A percentile compares a stretch with the other conserved stretches of the same genome.
phyloP scores from a whole-genome alignment of 2,888 invertebrate genomes.

The Polyommatus iphigenia region DNA sequence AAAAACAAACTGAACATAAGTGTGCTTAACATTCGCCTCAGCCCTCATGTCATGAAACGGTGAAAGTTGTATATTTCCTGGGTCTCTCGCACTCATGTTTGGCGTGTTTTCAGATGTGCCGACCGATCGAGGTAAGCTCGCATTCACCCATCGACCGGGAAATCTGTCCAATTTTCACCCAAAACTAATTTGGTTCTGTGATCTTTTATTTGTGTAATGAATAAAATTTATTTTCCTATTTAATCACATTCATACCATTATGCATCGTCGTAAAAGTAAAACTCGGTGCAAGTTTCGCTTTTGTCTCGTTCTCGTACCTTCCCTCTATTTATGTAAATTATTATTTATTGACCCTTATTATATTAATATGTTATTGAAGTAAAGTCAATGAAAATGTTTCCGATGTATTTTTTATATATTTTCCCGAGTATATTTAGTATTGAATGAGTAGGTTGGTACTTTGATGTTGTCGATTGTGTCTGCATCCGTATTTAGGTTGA shows the following conservation, averaged over 20 bases:
- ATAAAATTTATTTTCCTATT: slow-evolving; percentile 38
- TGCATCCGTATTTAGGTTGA: slow-evolving; percentile 24
- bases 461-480: slow-evolving; percentile 27
- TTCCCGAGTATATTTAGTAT: slow-evolving; percentile 13
- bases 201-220: slow-evolving; percentile 41
- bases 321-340: slow-evolving; percentile 8
- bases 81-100: slow-evolving; percentile 59
- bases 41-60: slow-evolving; percentile 48
- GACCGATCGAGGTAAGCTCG: slow-evolving; percentile 73
- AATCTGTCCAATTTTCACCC: slow-evolving; percentile 66
- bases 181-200: slow-evolving; percentile 44
- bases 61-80: slow-evolving; percentile 69
- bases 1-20: slow-evolving; percentile 44
- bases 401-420: too few relatives aligned
- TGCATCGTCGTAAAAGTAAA: slow-evolving; percentile 36
- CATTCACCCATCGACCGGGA: slow-evolving; percentile 62
- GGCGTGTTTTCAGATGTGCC: slow-evolving; percentile 73
- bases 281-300: slow-evolving; percentile 32
- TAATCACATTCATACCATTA: slow-evolving; percentile 45
- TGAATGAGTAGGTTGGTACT: slow-evolving; percentile 18
- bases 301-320: slow-evolving; percentile 26
- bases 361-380: not conserved
- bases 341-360: not conserved
- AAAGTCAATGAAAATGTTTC: not conserved
- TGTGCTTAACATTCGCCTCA: slow-evolving; percentile 60